A percentile compares a stretch with the other conserved stretches of the same genome.
phyloP scores from a whole-genome alignment of 2,797 vertebrate species.

The Rhinogobio ventralis region DNA sequence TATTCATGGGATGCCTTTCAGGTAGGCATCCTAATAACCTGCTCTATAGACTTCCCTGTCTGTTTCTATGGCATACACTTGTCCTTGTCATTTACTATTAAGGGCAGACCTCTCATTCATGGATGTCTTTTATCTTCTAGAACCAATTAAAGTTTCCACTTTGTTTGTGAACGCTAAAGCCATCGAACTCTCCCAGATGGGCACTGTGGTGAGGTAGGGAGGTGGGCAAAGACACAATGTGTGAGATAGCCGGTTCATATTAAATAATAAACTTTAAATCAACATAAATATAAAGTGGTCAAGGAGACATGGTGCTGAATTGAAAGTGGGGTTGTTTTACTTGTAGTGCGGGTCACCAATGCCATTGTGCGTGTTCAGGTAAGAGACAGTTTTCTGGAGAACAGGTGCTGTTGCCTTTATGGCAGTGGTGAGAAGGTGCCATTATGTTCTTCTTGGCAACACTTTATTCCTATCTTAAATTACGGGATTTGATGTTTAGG shows the following conservation, averaged over 20 bases:
- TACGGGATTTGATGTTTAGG: background rate
- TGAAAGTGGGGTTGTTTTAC: background rate
- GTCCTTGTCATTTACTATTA: constrained; percentile 54
- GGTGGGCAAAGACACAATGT: background rate
- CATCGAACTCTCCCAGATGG: background rate
- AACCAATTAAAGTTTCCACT: constrained; percentile 19
- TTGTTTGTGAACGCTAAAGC: constrained; percentile 15
- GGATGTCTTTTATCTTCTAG: constrained; percentile 6
- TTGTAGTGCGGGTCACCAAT: background rate
- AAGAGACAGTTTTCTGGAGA: background rate
- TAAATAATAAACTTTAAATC: background rate
- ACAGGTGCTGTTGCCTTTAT: background rate
- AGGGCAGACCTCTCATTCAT: constrained; percentile 40
- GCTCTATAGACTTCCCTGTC: constrained; percentile 52
- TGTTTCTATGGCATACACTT: constrained; percentile 47
- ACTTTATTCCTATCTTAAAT: constrained; percentile 1
- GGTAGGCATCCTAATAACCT: constrained; percentile 81
- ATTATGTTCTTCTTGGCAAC: background rate
- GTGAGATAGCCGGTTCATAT: background rate
- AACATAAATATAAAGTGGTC: background rate
- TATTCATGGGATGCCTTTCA: constrained; percentile 87
- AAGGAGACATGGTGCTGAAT: background rate
- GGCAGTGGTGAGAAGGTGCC: background rate
- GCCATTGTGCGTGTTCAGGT: background rate
- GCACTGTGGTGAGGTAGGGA: background rate